Evolutionary conservation across 2,888 invertebrate species (phyloP).

Genomic region (Plebejus melissa): DNA sequence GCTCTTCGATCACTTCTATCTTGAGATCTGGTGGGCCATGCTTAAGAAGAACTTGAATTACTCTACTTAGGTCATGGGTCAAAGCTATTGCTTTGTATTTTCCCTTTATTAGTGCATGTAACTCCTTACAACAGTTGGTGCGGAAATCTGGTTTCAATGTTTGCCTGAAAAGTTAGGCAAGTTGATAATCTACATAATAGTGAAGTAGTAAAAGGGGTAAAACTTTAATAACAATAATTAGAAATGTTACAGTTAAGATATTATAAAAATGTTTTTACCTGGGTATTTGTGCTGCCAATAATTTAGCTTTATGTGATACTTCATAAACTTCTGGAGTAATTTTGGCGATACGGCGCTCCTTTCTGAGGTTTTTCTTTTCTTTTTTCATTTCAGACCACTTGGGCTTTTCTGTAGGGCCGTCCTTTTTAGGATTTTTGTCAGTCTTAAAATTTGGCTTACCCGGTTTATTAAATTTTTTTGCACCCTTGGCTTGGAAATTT

Average conservation of each 20-base stretch:
- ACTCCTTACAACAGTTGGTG: constrained; percentile 77
- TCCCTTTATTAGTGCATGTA: constrained; percentile 81
- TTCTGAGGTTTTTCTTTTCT: constrained; percentile 84
- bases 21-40: constrained; percentile 83
- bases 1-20: constrained; percentile 83
- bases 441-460: constrained; percentile 43
- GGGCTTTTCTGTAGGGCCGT: constrained; percentile 62
- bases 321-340: constrained; percentile 67
- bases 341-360: constrained; percentile 82
- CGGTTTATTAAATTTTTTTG: constrained; percentile 36
- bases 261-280: constrained; percentile 45
- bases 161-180: constrained; percentile 49
- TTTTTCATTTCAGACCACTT: constrained; percentile 88
- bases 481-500: constrained; percentile 31
- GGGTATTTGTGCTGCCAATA: constrained; percentile 67
- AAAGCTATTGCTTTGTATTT: constrained; percentile 85
- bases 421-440: constrained; percentile 47
- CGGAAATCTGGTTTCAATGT: constrained; percentile 79
- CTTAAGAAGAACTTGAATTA: constrained; percentile 93
- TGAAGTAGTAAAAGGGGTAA: not conserved
- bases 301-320: constrained; percentile 66
- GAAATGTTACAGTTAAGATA: not conserved
- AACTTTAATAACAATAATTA: not conserved
- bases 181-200: not conserved
- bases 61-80: constrained; percentile 92